Conservation (phyloP, 2,113 vertebrate genomes). For the Sphaerodactylus townsendi region DNA sequence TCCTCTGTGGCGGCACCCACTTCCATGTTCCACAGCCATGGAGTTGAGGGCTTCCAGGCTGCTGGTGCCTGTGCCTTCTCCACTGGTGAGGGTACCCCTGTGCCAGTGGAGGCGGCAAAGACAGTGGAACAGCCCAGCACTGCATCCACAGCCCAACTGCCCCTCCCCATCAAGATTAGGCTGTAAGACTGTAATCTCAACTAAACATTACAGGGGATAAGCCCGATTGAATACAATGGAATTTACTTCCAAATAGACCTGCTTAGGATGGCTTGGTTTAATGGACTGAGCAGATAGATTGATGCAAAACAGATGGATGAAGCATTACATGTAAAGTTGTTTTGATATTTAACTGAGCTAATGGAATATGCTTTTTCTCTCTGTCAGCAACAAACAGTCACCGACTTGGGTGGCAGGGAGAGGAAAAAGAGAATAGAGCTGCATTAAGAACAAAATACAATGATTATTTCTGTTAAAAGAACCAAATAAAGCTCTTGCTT, state of each 20-base stretch:
- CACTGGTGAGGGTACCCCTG: too few species aligned
- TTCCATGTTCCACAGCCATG: too few species aligned
- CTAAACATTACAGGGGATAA: too few species aligned
- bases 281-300: background rate
- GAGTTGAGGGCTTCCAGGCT: too few species aligned
- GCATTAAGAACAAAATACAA: slow-evolving; percentile 60
- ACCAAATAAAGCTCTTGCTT: slow-evolving; percentile 57
- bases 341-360: slow-evolving; percentile 63
- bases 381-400: slow-evolving; percentile 59
- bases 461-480: slow-evolving; percentile 65
- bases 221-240: too few species aligned
- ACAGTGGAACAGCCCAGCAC: too few species aligned
- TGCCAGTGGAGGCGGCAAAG: too few species aligned
- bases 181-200: background rate
- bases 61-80: too few species aligned
- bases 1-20: too few species aligned
- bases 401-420: slow-evolving; percentile 25
- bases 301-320: slow-evolving; percentile 11
- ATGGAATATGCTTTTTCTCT: slow-evolving; percentile 63
- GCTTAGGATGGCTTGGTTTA: background rate
- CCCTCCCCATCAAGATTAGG: too few species aligned
- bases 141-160: too few species aligned
- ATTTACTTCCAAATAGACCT: too few species aligned
- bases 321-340: slow-evolving; percentile 46
- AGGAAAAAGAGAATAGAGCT: slow-evolving; percentile 27